Base-by-base conservation (phyloP, 2,888 invertebrate species). In the Caradrina clavipalpis region DNA sequence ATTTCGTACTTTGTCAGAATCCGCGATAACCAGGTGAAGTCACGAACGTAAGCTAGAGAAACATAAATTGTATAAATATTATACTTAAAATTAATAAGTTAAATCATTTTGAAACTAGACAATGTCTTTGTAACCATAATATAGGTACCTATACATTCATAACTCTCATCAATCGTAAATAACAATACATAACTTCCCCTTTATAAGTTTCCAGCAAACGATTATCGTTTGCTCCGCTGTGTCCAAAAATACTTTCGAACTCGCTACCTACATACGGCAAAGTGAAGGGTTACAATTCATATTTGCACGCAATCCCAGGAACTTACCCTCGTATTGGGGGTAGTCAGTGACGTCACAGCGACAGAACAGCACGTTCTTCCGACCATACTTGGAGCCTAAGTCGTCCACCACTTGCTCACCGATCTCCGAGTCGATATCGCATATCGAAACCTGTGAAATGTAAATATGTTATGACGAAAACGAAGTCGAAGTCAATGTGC, bases 301-400 rank as follows among this genome's bases (percentile, higher is more conserved):
- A 49, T 69, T 60, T 31, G 53, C 81, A 78, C 64, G 58, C 69
- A 58, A 75, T 62, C 31, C n/a, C 11, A 39, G 31, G 22, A 58
- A 84, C 84, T 88, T 90, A 97, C 97, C 97, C 96, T 98, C 98
- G 88, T 97, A 98, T 88, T 98, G 98, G 47, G 97, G 97, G 90
- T 98, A 98, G 90, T 98, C 98, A 0, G 98, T 98, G 78, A 98
- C 98, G 87, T 98, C 98, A 86, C 98, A 97, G 61, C 97, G 97
- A 84, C 97, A 97, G 89, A 97, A 98, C 76, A 98, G 93, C 13
- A 97, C 97, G 72, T 97, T 96, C 88, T 97, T 97, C 84, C 97
- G 96, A 54, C 97, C 97, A 86, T 97, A 97, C 87, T 97, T 97
- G 49, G 96, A 94, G 17, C 96, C 96, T 39, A 98, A 92, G 73